These are phyloP conservation scores for Struthio camelus DNA, from an alignment of 2,113 vertebrate genomes.

Conservation along the genomic window DNA sequence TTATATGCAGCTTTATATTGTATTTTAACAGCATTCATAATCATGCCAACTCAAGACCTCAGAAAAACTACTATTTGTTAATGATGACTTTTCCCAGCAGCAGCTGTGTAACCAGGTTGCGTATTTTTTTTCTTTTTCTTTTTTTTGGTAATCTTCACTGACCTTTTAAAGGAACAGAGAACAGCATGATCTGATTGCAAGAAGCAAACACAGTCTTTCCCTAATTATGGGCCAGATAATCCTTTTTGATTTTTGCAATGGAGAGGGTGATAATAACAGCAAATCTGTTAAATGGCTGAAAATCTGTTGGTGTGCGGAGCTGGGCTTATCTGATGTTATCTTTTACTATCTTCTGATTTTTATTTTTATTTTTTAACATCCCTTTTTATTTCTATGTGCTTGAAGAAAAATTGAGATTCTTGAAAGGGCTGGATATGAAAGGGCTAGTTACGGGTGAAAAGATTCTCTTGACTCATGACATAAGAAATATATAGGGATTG, in stretches of 20 bases:
- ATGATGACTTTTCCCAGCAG: not conserved
- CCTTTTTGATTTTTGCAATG: conserved; percentile 19
- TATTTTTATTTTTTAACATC: too few species aligned
- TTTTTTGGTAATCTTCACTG: not conserved
- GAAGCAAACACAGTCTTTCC: not conserved
- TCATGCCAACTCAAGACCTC: not conserved
- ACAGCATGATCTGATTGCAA: not conserved
- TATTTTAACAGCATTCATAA: not conserved
- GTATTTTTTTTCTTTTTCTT: not conserved
- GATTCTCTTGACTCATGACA: not conserved
- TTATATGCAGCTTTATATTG: not conserved
- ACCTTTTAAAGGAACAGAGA: not conserved
- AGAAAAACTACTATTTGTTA: not conserved
- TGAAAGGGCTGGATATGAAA: not conserved
- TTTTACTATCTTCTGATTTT: not conserved
- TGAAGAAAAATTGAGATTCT: not conserved
- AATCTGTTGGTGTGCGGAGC: not conserved
- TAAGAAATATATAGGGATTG: not conserved
- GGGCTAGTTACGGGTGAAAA: not conserved
- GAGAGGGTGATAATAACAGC: not conserved
- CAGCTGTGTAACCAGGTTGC: not conserved
- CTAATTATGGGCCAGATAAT: conserved; percentile 9
- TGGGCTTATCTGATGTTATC: not conserved
- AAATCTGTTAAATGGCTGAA: not conserved
- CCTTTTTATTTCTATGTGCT: not conserved